Percentiles rank a stretch among this genome's conserved stretches.
These are phyloP conservation scores for Brenthis daphne DNA, from an alignment of 2,888 invertebrate genomes.

Conservation along the genomic window DNA sequence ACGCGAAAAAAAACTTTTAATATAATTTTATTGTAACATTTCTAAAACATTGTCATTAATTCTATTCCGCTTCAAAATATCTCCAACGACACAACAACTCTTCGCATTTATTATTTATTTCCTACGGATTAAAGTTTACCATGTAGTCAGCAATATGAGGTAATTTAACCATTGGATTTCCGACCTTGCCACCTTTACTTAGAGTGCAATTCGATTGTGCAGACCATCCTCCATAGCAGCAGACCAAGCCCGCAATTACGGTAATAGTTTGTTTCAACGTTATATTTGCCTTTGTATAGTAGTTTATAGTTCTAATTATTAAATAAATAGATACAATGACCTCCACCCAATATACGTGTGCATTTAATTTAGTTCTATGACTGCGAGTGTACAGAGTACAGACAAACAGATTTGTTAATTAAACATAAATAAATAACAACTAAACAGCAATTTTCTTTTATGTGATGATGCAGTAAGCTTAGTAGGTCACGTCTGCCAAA, in stretches of 20 bases:
- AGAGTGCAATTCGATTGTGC: neutral
- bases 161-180: neutral
- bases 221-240: neutral
- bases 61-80: conserved; percentile 18
- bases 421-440: too few species aligned
- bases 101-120: conserved; percentile 26
- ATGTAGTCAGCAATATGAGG: conserved; percentile 6
- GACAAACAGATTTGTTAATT: too few species aligned
- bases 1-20: neutral
- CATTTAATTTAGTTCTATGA: neutral
- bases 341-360: neutral
- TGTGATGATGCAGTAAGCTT: too few species aligned
- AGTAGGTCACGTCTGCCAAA: too few species aligned
- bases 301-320: conserved; percentile 29
- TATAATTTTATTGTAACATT: conserved; percentile 1
- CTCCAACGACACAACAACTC: conserved; percentile 20
- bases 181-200: neutral
- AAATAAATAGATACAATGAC: conserved; percentile 21
- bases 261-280: conserved; percentile 32
- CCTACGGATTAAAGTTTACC: conserved; percentile 15
- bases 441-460: too few species aligned
- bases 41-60: conserved; percentile 2
- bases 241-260: conserved; percentile 28
- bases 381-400: neutral
- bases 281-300: conserved; percentile 29